A percentile compares a stretch with the other conserved stretches of the same genome.
Evolutionary conservation across 2,888 invertebrate species (phyloP).

Genomic region (Congeria kusceri): DNA sequence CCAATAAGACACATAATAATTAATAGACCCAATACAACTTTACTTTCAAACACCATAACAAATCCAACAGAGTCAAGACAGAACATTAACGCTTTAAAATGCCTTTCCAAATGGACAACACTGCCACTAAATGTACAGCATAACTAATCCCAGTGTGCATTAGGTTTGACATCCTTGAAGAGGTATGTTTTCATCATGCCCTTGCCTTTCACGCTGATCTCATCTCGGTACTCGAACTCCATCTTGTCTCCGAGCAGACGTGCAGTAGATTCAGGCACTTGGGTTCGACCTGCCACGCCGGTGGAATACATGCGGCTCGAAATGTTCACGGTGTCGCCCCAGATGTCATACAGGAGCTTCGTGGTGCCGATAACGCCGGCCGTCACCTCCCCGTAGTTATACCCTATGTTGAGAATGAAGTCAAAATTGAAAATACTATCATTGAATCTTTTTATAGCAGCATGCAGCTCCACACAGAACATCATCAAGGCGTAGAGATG

Average conservation of each 20-base stretch:
- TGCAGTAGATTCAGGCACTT: constrained; percentile 85
- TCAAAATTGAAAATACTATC: constrained; percentile 85
- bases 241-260: constrained; percentile 90
- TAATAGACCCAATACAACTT: no score
- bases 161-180: constrained; percentile 82
- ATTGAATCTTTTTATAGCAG: constrained; percentile 86
- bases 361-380: constrained; percentile 98
- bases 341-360: constrained; percentile 98
- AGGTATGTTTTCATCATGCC: constrained; percentile 97
- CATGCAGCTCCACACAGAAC: constrained; percentile 95
- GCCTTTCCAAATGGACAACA: no score
- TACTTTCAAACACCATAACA: no score
- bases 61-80: no score
- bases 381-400: constrained; percentile 97
- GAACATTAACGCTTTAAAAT: no score
- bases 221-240: constrained; percentile 96
- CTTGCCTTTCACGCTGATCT: constrained; percentile 98
- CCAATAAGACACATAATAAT: no score
- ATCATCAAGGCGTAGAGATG: constrained; percentile 96
- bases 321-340: constrained; percentile 99
- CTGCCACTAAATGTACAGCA: no score
- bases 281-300: constrained; percentile 93
- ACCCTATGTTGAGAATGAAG: constrained; percentile 89
- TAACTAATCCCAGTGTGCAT: constrained; percentile 70
- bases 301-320: constrained; percentile 99